Base-by-base conservation (phyloP, 2,888 invertebrate species). In the Oxystoma pomonae region DNA sequence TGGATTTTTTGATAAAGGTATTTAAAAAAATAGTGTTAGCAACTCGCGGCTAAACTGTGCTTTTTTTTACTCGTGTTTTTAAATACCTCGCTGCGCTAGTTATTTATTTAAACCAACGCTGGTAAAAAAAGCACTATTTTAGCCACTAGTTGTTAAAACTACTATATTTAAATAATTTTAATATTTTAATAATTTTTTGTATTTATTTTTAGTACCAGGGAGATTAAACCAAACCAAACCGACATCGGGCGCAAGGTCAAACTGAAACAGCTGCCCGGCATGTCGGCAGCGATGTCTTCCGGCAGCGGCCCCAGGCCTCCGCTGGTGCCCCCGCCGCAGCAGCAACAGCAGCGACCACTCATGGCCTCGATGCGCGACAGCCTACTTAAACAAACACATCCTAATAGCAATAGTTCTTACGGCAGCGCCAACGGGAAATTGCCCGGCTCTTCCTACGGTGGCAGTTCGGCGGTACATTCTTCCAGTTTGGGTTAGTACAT, bases 171-270 rank as follows among this genome's bases (percentile, higher is more conserved):
- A n/a, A n/a, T n/a, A n/a, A n/a, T n/a, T n/a, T n/a, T n/a, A n/a
- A n/a, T n/a, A 35, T 35, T 35, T 35, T 7, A 35, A 3, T 35
- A 35, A 35, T 35, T 35, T 35, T 35, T n/a, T n/a, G n/a, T n/a
- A n/a, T n/a, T n/a, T n/a, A n/a, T n/a, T 12, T 18, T 60, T 83
- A 94, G 95, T 84, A 93, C 95, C 75, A 90, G 94, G 80, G 96
- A 94, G 80, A 96, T 96, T 78, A 95, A 96, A 82, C 90, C 92
- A 72, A 93, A 92, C 82, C 92, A 92, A 78, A 91, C 90, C 74
- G 92, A 93, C 81, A 92, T 95, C 75, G 94, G 94, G 65, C 86
- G 92, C 71, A 92, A 92, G 79, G 91, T 94, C 71, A 94, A 94
- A 81, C 86, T 90, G 78, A 92, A 88, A 81, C 82, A 83, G 70